phyloP scores from a whole-genome alignment of 2,113 vertebrate genomes.

The Prochilodus magdalenae region DNA sequence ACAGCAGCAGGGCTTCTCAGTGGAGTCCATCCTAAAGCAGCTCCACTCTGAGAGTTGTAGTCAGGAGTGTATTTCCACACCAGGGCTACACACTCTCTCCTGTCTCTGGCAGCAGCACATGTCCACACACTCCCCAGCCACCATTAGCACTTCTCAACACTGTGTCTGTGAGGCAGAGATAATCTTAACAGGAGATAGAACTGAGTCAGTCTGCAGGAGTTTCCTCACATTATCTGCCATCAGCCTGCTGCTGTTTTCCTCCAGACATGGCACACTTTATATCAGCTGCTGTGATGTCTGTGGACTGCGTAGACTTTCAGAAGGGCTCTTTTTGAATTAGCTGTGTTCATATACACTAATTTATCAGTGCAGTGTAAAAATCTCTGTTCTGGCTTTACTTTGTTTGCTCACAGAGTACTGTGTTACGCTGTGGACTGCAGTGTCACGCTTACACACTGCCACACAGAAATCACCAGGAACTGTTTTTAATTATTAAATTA shows the following conservation, averaged over 20 bases:
- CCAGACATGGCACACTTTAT: neutral
- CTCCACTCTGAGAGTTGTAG: neutral
- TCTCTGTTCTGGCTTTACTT: no score
- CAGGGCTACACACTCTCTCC: neutral
- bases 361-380: no score
- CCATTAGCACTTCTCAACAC: conserved; percentile 15
- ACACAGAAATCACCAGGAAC: no score
- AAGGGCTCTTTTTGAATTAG: no score
- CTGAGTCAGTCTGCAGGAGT: neutral
- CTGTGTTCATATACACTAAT: no score
- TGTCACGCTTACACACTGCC: no score
- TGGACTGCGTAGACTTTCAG: neutral
- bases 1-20: neutral
- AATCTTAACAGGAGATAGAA: neutral
- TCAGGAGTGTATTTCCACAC: neutral
- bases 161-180: neutral
- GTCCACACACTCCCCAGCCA: neutral
- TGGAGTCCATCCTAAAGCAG: neutral
- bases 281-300: neutral
- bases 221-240: neutral
- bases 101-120: neutral
- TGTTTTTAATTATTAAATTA: no score
- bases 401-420: no score
- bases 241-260: neutral
- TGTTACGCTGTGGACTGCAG: no score